Conservation (phyloP, 1,140 invertebrate genomes). For the Chironomus striatipennis region DNA sequence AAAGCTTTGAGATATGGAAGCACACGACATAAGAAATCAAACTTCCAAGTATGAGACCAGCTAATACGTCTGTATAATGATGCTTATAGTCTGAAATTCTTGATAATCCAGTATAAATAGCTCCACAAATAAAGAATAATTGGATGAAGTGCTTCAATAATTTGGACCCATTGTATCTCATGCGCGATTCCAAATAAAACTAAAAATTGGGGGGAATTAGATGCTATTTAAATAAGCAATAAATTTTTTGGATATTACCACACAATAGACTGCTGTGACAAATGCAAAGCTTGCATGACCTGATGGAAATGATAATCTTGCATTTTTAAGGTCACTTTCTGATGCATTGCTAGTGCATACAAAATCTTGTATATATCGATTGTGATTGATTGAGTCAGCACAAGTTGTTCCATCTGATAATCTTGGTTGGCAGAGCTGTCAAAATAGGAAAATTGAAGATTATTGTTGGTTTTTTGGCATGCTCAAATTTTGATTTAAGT, state of each 20-base stretch:
- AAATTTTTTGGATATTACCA: not conserved
- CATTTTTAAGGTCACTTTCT: not conserved
- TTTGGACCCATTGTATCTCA: not conserved
- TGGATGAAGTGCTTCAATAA: conserved; percentile 14
- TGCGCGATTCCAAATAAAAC: not conserved
- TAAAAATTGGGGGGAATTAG: not conserved
- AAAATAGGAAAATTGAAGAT: not conserved
- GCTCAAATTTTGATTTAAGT: not conserved
- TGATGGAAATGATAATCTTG: not conserved
- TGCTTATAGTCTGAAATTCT: not conserved
- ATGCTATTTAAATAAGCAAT: not conserved
- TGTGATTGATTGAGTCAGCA: not conserved
- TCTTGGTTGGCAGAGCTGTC: not conserved
- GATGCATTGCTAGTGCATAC: not conserved
- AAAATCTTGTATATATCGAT: not conserved
- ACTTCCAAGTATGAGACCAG: not conserved
- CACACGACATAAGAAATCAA: not conserved
- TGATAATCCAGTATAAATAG: conserved; percentile 1
- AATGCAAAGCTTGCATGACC: not conserved
- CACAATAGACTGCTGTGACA: not conserved
- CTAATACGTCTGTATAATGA: not conserved
- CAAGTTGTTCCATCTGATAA: not conserved
- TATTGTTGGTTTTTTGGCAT: not conserved
- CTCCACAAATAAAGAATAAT: not conserved
- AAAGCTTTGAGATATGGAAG: not conserved